Evolutionary conservation across 2,113 vertebrate species (phyloP), one percentile per base, ranked within the genome.

Genomic region (Nettapus auritus): DNA sequence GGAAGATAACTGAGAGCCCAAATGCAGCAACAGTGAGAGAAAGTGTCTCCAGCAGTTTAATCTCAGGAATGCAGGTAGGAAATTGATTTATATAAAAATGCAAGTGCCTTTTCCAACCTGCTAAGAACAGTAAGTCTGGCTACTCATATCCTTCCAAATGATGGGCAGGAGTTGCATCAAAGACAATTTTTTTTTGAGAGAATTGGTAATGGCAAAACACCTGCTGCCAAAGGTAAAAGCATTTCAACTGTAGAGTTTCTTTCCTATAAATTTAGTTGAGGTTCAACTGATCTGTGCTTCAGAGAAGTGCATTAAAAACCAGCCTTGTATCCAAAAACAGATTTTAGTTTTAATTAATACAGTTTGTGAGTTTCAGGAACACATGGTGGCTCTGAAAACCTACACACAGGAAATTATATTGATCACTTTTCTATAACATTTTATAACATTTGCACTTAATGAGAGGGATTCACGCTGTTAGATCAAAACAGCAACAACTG

Each of bases 391-490:
- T n/a, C 9, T 33, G 74, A 21, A 57, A 86, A 57, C 34, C 79
- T 76, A 13, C 4, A 9, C 17, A 23, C 17, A 11, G 0, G 0
- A 68, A 78, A 86, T 38, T 40, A 7, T 1, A 38, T 2, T 7
- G 34, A 60, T 42, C 25, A 3, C 33, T 36, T 67, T 82, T 6
- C 6, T 50, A 26, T 23, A 84, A n/a, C 3, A 2, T 52, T n/a
- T 78, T 50, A 66, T 36, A 34, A 6, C 19, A 56, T 28, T 64
- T 33, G 48, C 26, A 19, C 23, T 23, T 14, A 44, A 52, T 44
- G 29, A 42, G 31, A n/a, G 44, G 23, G 26, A 4, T 29, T 42
- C 9, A 6, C 28, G 34, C 23, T 38, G 14, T 3, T 40, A 88
- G 52, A 63, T 36, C 26, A 64, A 56, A 86, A 22, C 38, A 73